A percentile compares a stretch with the other conserved stretches of the same genome.
These are phyloP conservation scores for Scatophagus argus DNA, from an alignment of 2,113 vertebrate species.

Conservation along the genomic window DNA sequence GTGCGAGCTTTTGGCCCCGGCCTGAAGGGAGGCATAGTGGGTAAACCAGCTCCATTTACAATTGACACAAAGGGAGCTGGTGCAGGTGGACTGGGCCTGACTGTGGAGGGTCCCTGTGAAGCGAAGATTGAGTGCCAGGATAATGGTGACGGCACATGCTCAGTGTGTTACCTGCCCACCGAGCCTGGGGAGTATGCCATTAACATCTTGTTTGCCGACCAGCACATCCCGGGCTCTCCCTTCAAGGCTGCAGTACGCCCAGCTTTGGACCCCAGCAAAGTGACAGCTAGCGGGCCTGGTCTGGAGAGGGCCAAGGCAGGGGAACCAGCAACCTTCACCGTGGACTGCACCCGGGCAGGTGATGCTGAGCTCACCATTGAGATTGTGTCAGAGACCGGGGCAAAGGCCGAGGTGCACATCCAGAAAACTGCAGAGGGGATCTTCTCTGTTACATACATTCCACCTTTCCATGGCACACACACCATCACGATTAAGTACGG, in stretches of 20 bases:
- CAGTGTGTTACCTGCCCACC: constrained; percentile 92
- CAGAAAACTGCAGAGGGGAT: constrained; percentile 92
- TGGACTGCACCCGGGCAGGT: constrained; percentile 93
- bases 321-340: constrained; percentile 88
- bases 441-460: constrained; percentile 94
- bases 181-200: constrained; percentile 91
- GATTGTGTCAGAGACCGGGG: constrained; percentile 91
- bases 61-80: constrained; percentile 94
- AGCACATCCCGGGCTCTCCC: constrained; percentile 93
- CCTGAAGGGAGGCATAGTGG: constrained; percentile 90
- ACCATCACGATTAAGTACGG: constrained; percentile 96
- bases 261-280: constrained; percentile 90
- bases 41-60: constrained; percentile 90
- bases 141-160: constrained; percentile 92
- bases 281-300: constrained; percentile 90
- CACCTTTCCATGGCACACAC: constrained; percentile 90
- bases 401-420: constrained; percentile 93
- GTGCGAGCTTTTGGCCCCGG: constrained; percentile 92
- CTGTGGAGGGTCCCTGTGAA: constrained; percentile 92
- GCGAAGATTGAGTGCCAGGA: constrained; percentile 95
- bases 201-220: constrained; percentile 91
- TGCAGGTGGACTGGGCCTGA: constrained; percentile 90
- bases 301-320: constrained; percentile 89
- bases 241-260: constrained; percentile 89
- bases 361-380: constrained; percentile 95